Percentiles rank a stretch among this genome's conserved stretches.
phyloP scores from a whole-genome alignment of 2,113 vertebrate genomes.

The Caloenas nicobarica region DNA sequence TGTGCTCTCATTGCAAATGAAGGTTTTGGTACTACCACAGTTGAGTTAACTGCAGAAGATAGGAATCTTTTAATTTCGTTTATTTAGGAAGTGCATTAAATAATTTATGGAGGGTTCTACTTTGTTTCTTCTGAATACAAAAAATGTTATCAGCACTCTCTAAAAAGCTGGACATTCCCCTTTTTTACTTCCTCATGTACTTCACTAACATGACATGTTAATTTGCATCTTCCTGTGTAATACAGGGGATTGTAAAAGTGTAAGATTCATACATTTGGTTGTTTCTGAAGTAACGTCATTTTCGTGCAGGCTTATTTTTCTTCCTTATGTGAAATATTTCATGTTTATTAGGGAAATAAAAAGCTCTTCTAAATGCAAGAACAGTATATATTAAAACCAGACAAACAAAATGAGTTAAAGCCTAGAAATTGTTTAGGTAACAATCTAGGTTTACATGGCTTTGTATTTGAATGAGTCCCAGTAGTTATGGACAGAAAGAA shows the following conservation, averaged over 20 bases:
- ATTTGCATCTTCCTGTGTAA: background rate
- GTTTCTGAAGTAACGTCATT: background rate
- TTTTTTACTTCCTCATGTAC: background rate
- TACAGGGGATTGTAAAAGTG: background rate
- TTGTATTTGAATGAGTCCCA: background rate
- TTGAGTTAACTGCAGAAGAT: background rate
- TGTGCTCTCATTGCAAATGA: background rate
- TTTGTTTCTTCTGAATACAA: background rate
- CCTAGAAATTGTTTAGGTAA: background rate
- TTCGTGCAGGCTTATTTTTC: background rate
- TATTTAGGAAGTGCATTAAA: background rate
- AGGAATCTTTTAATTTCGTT: background rate
- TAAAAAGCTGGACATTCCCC: background rate
- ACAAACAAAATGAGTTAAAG: background rate
- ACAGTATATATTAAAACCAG: background rate
- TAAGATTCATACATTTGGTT: background rate
- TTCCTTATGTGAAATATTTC: background rate
- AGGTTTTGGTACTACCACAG: background rate
- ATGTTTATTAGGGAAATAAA: background rate
- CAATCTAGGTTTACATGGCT: background rate
- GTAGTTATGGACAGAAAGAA: background rate
- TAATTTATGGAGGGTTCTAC: background rate
- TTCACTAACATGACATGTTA: background rate
- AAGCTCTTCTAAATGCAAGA: background rate
- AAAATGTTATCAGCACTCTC: background rate